Base-by-base conservation (phyloP, 23 tunicate genomes). In the Clavelina lepadiformis region DNA sequence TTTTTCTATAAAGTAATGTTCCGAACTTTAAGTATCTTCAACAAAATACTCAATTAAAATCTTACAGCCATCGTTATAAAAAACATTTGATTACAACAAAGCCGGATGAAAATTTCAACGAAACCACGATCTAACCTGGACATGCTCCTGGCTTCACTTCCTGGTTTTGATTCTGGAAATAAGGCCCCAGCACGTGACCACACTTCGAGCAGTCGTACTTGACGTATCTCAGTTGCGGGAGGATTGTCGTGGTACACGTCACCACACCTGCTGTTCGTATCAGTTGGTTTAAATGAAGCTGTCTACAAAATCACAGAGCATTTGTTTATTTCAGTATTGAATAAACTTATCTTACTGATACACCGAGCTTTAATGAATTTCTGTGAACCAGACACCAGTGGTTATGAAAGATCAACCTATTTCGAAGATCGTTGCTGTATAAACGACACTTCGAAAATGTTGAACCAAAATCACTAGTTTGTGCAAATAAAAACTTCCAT, bases 131-230 rank as follows among this genome's bases (percentile, higher is more conserved):
- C 53, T 25, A 20, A 82, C 89, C 79, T 22, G 99, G 99, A 60
- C 99, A 94, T 24, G 95, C 86, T 7, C 91, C 91, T 0, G 99
- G 99, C 38, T 56, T 72, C 1, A 94, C 78, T 75, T 94, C 99
- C 46, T 94, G 95, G 58, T 86, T 78, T 51, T 94, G 99, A 1
- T 78, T 94, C 60, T 94, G 99, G 28, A 89, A 79, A 71, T 76
- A 94, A 5, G 99, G 99, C 2, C 99, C 99, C 19, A 94, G 70
- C 7, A 94, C 64, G 70, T 82, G 74, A 21, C 68, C 71, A 46
- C 99, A 94, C 60, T 94, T 94, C 35, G 95, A 55, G 36, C 99
- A 94, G 47, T 88, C 88, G 67, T 74, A 94, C 34, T 94, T 82
- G 15, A 94, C 84, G 41, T 61, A 74, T 3, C 99, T 75, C 47